Conservation (phyloP, 2,113 vertebrate genomes). For the Fregetta grallaria region DNA sequence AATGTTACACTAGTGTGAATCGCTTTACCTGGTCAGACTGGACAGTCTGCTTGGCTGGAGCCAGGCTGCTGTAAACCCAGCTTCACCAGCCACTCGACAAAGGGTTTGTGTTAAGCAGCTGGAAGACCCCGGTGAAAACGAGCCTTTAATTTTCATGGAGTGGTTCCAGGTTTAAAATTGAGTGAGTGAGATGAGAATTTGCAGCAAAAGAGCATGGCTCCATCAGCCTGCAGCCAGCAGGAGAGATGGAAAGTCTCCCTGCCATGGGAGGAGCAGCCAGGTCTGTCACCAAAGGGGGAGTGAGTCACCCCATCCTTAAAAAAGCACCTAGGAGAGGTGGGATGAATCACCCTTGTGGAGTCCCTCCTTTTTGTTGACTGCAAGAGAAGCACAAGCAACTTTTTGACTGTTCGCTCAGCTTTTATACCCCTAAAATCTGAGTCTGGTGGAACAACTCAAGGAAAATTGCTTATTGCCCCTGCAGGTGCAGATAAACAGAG, state of each 20-base stretch:
- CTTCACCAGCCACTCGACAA: neutral
- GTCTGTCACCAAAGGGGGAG: neutral
- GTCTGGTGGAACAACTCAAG: neutral
- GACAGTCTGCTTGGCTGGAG: neutral
- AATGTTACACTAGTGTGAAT: neutral
- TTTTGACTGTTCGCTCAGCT: neutral
- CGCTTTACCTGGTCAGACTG: neutral
- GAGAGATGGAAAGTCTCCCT: neutral
- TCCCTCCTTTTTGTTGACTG: neutral
- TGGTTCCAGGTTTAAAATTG: neutral
- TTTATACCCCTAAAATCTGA: neutral
- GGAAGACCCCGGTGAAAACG: neutral
- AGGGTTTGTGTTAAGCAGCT: neutral
- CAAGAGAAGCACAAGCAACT: neutral
- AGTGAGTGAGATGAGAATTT: neutral
- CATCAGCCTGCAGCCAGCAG: neutral
- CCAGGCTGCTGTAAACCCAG: neutral
- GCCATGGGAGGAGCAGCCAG: neutral
- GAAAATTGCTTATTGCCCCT: neutral
- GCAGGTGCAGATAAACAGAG: neutral
- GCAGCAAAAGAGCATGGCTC: accelerated
- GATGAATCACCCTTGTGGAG: neutral
- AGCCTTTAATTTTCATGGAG: neutral
- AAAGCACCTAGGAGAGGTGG: neutral
- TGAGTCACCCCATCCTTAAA: neutral